Conservation (phyloP, 2,797 vertebrate species). For the Helicolenus hilgendorfi region DNA sequence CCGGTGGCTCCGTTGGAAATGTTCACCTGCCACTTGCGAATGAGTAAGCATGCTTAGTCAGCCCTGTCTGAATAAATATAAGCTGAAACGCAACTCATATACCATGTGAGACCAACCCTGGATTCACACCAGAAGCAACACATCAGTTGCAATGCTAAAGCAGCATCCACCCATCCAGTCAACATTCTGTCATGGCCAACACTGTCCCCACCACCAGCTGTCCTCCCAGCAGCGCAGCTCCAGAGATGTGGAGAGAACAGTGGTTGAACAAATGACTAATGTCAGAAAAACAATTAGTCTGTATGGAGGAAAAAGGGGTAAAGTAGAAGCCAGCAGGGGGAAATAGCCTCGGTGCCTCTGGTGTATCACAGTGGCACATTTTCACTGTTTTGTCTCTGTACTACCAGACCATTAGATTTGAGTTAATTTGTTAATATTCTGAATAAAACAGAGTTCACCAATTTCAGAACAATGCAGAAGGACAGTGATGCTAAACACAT, state of each 20-base stretch:
- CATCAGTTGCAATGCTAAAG: slow-evolving; percentile 2
- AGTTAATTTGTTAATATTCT: neutral
- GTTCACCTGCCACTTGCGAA: neutral
- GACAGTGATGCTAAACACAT: neutral
- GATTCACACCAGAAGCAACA: slow-evolving; percentile 17
- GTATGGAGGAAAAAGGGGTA: neutral
- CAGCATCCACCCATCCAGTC: neutral
- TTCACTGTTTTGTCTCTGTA: neutral
- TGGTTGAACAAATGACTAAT: neutral
- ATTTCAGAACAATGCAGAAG: neutral
- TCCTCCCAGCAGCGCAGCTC: neutral
- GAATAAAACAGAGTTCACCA: neutral
- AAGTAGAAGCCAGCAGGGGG: neutral
- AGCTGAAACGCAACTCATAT: neutral
- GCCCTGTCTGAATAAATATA: neutral
- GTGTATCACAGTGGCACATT: too few relatives aligned
- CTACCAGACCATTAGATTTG: neutral
- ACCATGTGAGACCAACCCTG: too few relatives aligned
- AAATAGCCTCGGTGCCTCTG: neutral
- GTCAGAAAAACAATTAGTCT: neutral
- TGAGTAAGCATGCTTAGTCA: slow-evolving; percentile 4
- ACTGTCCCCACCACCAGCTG: neutral
- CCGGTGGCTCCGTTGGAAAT: neutral
- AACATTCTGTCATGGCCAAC: neutral
- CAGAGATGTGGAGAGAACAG: neutral